These are phyloP conservation scores for Glareola pratincola DNA, from an alignment of 2,113 vertebrate species.

Conservation along the genomic window DNA sequence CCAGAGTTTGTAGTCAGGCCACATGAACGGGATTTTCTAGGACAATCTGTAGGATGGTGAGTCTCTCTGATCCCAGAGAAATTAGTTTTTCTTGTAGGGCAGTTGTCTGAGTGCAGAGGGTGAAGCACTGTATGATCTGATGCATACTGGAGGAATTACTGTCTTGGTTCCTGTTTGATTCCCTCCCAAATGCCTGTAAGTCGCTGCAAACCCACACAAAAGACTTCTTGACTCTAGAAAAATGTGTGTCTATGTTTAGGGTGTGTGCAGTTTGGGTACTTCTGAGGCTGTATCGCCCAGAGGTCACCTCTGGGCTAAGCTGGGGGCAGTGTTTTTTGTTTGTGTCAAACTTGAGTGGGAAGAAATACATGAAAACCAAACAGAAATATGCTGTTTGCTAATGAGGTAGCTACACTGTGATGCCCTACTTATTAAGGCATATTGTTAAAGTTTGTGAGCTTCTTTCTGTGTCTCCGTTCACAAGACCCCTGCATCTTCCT, in stretches of 20 bases:
- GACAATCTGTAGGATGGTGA: not conserved
- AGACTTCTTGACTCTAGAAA: slow-evolving; percentile 42
- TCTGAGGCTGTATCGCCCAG: slow-evolving; percentile 19
- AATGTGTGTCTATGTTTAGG: slow-evolving; percentile 50
- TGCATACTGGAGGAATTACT: not conserved
- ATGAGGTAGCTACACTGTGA: not conserved
- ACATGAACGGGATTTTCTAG: not conserved
- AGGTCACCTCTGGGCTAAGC: slow-evolving; percentile 24
- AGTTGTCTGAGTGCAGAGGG: not conserved
- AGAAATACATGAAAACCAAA: slow-evolving; percentile 29
- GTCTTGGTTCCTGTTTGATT: slow-evolving; percentile 9
- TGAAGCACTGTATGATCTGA: not conserved
- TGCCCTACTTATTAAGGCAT: not conserved
- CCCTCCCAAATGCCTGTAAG: slow-evolving; percentile 22
- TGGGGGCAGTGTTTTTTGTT: slow-evolving; percentile 26
- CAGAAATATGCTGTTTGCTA: slow-evolving; percentile 1
- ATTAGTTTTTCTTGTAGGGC: not conserved
- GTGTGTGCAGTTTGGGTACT: slow-evolving; percentile 36
- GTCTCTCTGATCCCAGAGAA: not conserved
- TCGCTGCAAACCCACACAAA: slow-evolving; percentile 53
- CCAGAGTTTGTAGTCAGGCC: not conserved
- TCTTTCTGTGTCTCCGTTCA: not conserved
- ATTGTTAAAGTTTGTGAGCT: not conserved
- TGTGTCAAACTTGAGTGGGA: slow-evolving; percentile 44
- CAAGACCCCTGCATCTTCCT: not conserved